Percentiles rank a stretch among this genome's conserved stretches.
These are phyloP conservation scores for Rhabdornis inornatus DNA, from an alignment of 2,113 vertebrate genomes.

Conservation along the genomic window DNA sequence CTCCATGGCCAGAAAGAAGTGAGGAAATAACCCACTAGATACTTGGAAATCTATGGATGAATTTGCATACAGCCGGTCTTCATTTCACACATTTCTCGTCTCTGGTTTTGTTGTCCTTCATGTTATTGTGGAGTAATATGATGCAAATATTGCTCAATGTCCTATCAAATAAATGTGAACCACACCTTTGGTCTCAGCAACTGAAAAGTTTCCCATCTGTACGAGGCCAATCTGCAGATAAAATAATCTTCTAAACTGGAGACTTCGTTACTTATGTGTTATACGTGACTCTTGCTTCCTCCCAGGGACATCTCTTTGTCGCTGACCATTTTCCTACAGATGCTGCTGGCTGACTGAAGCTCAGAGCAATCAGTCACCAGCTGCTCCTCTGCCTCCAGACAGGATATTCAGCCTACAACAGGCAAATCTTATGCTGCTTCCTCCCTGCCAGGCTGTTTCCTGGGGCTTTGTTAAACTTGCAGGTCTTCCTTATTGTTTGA, in stretches of 20 bases:
- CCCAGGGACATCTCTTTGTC: background rate
- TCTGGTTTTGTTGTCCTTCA: background rate
- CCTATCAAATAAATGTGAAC: background rate
- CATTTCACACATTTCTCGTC: background rate
- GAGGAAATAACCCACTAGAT: background rate
- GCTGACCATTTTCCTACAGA: background rate
- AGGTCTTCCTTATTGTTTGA: background rate
- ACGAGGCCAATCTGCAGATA: background rate
- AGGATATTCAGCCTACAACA: background rate
- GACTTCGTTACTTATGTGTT: background rate
- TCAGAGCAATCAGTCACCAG: background rate
- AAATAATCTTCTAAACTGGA: background rate
- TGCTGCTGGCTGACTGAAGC: background rate
- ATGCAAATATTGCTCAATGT: background rate
- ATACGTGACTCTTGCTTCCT: rapidly evolving
- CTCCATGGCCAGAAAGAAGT: background rate
- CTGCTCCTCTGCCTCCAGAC: background rate
- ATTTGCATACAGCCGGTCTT: rapidly evolving
- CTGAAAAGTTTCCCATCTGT: background rate
- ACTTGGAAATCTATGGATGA: background rate
- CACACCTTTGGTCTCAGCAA: background rate
- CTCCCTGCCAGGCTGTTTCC: background rate
- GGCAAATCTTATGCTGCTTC: background rate
- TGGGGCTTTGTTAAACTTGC: background rate
- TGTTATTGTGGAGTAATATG: background rate